Evolutionary conservation across 2,797 vertebrate genomes (phyloP).

Genomic region (Dendrocincla fuliginosa): DNA sequence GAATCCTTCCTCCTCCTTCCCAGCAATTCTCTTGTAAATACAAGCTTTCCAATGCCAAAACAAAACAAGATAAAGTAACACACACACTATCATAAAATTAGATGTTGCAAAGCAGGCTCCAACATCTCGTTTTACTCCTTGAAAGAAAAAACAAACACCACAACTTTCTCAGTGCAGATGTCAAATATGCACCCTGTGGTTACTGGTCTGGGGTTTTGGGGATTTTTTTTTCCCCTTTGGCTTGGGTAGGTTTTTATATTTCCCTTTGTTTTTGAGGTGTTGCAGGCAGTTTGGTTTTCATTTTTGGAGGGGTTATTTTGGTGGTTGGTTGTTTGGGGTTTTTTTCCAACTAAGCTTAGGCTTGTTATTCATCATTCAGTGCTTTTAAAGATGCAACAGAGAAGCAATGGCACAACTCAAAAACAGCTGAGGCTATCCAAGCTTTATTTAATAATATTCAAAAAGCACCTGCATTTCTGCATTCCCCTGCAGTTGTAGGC

Average conservation of each 20-base stretch:
- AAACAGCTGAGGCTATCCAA: neutral
- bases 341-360: neutral
- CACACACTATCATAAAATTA: neutral
- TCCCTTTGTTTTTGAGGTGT: neutral
- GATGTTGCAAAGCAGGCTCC: neutral
- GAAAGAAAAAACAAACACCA: neutral
- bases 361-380: neutral
- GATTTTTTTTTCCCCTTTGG: neutral
- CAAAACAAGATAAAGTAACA: neutral
- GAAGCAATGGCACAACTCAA: neutral
- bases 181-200: neutral
- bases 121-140: neutral
- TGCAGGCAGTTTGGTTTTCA: neutral
- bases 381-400: neutral
- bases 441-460: neutral
- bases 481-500: neutral
- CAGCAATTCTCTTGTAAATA: neutral
- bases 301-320: neutral
- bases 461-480: neutral
- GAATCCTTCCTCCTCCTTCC: neutral
- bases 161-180: neutral
- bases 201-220: neutral
- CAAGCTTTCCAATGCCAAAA: neutral
- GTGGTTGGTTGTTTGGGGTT: fast-evolving
- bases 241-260: neutral